phyloP scores from a whole-genome alignment of 2,113 vertebrate species.

The Microtus oregoni region DNA sequence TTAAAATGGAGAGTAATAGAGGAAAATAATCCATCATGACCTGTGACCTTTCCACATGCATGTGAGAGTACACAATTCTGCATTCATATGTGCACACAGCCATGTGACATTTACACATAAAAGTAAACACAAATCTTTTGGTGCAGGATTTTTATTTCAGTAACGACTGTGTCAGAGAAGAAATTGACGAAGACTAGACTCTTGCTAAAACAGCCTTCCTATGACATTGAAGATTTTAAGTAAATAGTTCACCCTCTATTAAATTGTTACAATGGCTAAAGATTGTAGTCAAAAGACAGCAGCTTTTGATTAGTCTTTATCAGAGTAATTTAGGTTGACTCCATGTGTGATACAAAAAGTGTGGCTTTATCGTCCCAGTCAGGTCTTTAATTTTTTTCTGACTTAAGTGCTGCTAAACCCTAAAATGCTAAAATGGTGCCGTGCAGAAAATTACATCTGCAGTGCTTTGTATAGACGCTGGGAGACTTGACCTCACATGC shows the following conservation, averaged over 20 bases:
- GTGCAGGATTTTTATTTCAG: background rate
- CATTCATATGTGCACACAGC: background rate
- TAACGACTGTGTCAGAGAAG: background rate
- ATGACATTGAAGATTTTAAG: slow-evolving; percentile 29
- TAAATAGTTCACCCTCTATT: background rate
- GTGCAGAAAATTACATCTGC: background rate
- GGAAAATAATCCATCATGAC: background rate
- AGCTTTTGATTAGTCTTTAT: background rate
- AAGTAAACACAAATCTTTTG: background rate
- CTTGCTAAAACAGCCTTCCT: background rate
- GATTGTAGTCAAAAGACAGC: background rate
- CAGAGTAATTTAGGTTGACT: background rate
- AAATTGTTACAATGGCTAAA: background rate
- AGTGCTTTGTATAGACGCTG: background rate
- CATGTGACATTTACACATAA: background rate
- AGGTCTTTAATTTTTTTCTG: background rate
- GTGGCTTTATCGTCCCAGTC: background rate
- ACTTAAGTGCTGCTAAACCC: background rate
- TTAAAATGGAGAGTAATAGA: background rate
- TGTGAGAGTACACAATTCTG: background rate
- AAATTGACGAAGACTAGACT: slow-evolving; percentile 26
- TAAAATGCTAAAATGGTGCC: background rate
- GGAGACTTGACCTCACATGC: background rate
- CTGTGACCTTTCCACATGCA: background rate
- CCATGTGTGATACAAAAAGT: background rate